phyloP scores from a whole-genome alignment of 2,797 vertebrate genomes.

The Myotis planiceps region DNA sequence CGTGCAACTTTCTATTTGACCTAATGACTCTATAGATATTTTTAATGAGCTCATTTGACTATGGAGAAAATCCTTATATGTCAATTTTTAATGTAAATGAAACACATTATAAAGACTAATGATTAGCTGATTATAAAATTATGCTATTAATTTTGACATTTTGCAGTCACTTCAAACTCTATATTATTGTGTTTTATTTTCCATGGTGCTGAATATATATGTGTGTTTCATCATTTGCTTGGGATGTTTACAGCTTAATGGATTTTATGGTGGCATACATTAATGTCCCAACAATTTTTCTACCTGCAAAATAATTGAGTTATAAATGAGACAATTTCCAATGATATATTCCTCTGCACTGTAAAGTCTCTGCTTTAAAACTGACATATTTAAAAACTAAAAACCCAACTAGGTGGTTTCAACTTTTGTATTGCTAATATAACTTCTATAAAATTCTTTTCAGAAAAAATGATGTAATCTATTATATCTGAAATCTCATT shows the following conservation, averaged over 20 bases:
- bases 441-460: not conserved
- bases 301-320: conserved; percentile 15
- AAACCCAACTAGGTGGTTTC: not conserved
- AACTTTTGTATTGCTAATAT: not conserved
- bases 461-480: not conserved
- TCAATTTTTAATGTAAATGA: conserved; percentile 51
- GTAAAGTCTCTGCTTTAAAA: not conserved
- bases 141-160: conserved; percentile 44
- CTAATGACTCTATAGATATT: conserved; percentile 25
- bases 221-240: conserved; percentile 38
- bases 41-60: conserved; percentile 41
- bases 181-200: conserved; percentile 43
- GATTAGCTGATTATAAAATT: conserved; percentile 48
- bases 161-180: conserved; percentile 41
- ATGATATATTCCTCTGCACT: not conserved
- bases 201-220: conserved; percentile 6
- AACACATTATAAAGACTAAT: conserved; percentile 42
- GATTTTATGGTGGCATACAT: conserved; percentile 19
- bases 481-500: conserved; percentile 17
- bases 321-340: conserved; percentile 10
- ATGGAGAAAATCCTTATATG: not conserved
- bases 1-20: not conserved
- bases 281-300: conserved; percentile 1
- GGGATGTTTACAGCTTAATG: conserved; percentile 34
- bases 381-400: not conserved